phyloP scores from a whole-genome alignment of 2,888 invertebrate genomes.

The Lasioglossum leucozonium region DNA sequence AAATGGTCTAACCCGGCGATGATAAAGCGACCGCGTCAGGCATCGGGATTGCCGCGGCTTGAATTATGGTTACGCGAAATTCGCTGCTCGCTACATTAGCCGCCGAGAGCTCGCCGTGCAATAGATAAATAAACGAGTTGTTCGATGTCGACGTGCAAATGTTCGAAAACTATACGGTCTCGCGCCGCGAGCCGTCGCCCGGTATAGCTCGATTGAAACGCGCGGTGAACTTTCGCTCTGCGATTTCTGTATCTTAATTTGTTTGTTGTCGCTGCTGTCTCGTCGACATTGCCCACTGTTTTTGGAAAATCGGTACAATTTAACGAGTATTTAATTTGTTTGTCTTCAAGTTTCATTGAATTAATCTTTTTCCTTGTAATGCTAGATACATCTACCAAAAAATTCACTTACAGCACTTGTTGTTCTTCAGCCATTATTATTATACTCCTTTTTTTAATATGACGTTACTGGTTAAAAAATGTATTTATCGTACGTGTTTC shows the following conservation, averaged over 20 bases:
- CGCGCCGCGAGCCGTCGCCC: background rate
- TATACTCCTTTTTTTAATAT: background rate
- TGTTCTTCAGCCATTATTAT: too few species aligned
- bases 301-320: too few species aligned
- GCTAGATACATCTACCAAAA: too few species aligned
- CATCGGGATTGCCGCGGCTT: slow-evolving; percentile 54
- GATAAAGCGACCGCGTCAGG: slow-evolving; percentile 46
- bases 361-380: too few species aligned
- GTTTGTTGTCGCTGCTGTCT: background rate
- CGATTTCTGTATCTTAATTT: background rate
- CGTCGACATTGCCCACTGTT: background rate
- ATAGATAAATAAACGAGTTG: slow-evolving; percentile 31
- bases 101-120: background rate
- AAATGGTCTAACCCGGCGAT: slow-evolving; percentile 50
- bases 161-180: slow-evolving; percentile 2
- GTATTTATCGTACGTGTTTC: background rate
- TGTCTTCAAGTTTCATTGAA: too few species aligned
- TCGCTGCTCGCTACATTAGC: slow-evolving; percentile 34
- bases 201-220: background rate
- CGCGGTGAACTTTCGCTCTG: background rate
- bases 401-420: too few species aligned
- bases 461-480: background rate
- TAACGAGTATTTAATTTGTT: too few species aligned
- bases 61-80: slow-evolving; percentile 54
- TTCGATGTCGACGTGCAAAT: slow-evolving; percentile 4